Evolutionary conservation across 2,888 invertebrate genomes (phyloP).

Genomic region (Megaustenia siamemsis): DNA sequence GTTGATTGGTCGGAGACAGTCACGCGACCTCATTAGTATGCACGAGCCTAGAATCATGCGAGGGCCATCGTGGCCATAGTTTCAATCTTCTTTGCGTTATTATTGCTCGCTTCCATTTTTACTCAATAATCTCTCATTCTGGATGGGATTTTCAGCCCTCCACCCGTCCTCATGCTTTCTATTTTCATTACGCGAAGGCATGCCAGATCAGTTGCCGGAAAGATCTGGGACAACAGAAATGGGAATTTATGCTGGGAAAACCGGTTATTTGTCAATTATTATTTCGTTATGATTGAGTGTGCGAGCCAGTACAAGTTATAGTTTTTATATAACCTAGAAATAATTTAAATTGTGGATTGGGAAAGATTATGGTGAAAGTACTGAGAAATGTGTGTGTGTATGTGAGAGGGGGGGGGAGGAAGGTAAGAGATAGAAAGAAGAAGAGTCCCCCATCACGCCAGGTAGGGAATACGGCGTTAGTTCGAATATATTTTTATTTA

Average conservation of each 20-base stretch:
- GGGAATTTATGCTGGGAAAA: constrained; percentile 35
- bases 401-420: too few relatives aligned
- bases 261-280: constrained; percentile 37
- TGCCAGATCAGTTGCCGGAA: constrained; percentile 14
- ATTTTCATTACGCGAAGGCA: constrained; percentile 3
- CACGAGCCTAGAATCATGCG: constrained; percentile 5
- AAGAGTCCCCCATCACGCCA: too few relatives aligned
- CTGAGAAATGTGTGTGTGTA: background rate
- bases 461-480: constrained; percentile 12
- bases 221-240: constrained; percentile 25
- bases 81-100: constrained; percentile 4
- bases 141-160: background rate
- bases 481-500: constrained; percentile 5
- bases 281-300: constrained; percentile 35
- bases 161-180: constrained; percentile 8
- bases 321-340: constrained; percentile 22
- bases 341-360: constrained; percentile 21
- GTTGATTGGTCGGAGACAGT: constrained; percentile 38
- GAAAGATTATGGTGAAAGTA: constrained; percentile 12
- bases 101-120: constrained; percentile 16
- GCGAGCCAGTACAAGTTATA: constrained; percentile 5
- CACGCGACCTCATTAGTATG: constrained; percentile 44
- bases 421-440: too few relatives aligned
- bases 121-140: constrained; percentile 29
- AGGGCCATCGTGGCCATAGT: constrained; percentile 17